Percentiles rank a stretch among this genome's conserved stretches.
Conservation (phyloP, 2,113 vertebrate genomes). For the Psittacara wagleri region DNA sequence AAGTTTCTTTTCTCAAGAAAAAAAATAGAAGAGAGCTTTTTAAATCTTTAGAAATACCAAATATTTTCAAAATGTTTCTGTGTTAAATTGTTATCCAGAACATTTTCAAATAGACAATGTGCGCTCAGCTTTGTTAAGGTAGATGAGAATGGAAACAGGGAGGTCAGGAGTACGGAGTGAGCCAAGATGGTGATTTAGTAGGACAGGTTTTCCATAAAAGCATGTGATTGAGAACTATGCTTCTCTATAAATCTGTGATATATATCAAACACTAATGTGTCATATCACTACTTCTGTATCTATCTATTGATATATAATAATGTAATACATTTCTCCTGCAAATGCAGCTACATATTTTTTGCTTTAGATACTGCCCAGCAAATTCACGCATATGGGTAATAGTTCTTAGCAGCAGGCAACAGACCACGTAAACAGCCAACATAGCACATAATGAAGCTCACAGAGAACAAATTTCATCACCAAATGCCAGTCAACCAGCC, state of each 20-base stretch:
- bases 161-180: conserved; percentile 16
- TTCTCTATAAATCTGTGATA: conserved; percentile 56
- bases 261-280: conserved; percentile 56
- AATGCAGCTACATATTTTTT: conserved; percentile 56
- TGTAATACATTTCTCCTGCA: conserved; percentile 11
- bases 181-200: conserved; percentile 47
- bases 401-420: conserved; percentile 59
- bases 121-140: neutral
- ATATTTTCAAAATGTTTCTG: neutral
- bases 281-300: conserved; percentile 44
- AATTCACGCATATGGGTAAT: conserved; percentile 58
- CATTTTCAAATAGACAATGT: neutral
- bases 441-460: conserved; percentile 50
- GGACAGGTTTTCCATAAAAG: conserved; percentile 56
- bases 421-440: conserved; percentile 64
- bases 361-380: conserved; percentile 40
- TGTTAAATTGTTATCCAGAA: neutral
- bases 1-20: neutral
- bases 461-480: conserved; percentile 15
- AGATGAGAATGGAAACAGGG: neutral
- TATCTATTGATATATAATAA: conserved; percentile 61
- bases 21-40: neutral
- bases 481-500: conserved; percentile 14
- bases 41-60: neutral
- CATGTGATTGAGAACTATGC: conserved; percentile 48